These are phyloP conservation scores for Silurus meridionalis DNA, from an alignment of 2,113 vertebrate species.

Conservation along the genomic window DNA sequence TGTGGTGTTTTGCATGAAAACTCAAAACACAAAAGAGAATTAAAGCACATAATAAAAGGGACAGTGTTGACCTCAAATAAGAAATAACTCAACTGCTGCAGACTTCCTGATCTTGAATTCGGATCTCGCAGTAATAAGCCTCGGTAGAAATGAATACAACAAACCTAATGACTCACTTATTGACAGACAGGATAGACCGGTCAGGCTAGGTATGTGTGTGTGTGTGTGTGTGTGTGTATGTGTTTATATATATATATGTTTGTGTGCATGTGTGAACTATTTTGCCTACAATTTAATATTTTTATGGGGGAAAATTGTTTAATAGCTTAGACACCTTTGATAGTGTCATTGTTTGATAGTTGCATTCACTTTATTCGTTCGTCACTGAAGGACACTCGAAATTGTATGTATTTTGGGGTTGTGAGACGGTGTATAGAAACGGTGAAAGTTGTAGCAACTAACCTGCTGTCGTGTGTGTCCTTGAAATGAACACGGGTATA, in stretches of 20 bases:
- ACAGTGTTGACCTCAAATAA: neutral
- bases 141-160: slow-evolving; percentile 9
- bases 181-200: slow-evolving; percentile 36
- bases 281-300: neutral
- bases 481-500: too few relatives aligned
- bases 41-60: neutral
- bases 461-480: too few relatives aligned
- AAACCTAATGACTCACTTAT: slow-evolving; percentile 27
- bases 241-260: slow-evolving; percentile 19
- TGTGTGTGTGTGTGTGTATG: slow-evolving; percentile 34
- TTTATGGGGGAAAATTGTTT: neutral
- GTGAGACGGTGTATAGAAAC: too few relatives aligned
- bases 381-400: too few relatives aligned
- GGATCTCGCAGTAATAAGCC: neutral
- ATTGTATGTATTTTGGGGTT: too few relatives aligned
- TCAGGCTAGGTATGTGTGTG: neutral
- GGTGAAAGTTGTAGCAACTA: too few relatives aligned
- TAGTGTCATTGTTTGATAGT: neutral
- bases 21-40: neutral
- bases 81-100: neutral
- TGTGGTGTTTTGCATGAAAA: neutral
- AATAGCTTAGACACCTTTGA: slow-evolving; percentile 1
- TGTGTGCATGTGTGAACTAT: neutral
- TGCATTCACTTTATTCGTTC: too few relatives aligned
- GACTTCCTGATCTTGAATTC: slow-evolving; percentile 13